phyloP scores from a whole-genome alignment of 2,888 invertebrate species.

The Cryptus viduatorius region DNA sequence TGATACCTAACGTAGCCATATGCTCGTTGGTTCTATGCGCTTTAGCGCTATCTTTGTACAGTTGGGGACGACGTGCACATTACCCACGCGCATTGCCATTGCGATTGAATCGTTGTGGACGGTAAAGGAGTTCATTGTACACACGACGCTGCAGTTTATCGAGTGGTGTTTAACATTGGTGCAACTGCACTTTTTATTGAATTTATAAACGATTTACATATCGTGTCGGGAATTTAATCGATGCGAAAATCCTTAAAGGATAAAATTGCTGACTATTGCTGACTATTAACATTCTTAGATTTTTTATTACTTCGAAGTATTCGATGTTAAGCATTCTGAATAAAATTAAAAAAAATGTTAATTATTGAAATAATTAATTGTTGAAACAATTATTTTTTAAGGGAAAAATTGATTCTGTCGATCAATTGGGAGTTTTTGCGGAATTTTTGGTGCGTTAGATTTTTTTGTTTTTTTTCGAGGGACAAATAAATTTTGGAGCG shows the following conservation, averaged over 20 bases:
- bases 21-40: conserved; percentile 6
- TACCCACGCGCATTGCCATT: not conserved
- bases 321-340: too few relatives aligned
- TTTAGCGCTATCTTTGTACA: conserved; percentile 15
- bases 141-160: not conserved
- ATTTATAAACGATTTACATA: not conserved
- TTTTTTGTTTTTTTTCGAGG: not conserved
- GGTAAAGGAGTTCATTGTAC: not conserved
- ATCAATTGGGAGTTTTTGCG: too few relatives aligned
- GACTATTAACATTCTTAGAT: too few relatives aligned
- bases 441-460: too few relatives aligned
- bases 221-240: not conserved
- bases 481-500: too few relatives aligned
- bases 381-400: too few relatives aligned
- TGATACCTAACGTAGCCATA: conserved; percentile 31
- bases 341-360: too few relatives aligned
- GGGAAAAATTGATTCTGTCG: too few relatives aligned
- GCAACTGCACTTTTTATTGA: not conserved
- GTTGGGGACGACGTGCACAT: not conserved
- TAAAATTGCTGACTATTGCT: too few relatives aligned
- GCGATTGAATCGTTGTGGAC: conserved; percentile 1
- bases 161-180: not conserved
- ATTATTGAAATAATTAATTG: too few relatives aligned
- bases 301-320: too few relatives aligned
- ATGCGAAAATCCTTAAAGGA: not conserved